phyloP scores from a whole-genome alignment of 2,797 vertebrate species.

The Leuciscus waleckii region DNA sequence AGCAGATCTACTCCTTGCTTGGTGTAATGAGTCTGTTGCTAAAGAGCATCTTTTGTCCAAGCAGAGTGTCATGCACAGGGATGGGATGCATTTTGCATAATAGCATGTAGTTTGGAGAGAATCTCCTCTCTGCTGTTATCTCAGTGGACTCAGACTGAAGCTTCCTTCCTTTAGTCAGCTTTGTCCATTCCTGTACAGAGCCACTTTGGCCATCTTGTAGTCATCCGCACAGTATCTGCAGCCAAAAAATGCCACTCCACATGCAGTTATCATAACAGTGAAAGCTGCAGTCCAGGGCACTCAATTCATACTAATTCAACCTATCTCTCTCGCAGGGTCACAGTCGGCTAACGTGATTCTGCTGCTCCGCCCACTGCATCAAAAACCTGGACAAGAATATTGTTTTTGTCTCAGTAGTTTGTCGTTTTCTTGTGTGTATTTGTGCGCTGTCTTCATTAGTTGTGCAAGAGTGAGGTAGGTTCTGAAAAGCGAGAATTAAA shows the following conservation, averaged over 20 bases:
- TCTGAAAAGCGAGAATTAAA: slow-evolving; percentile 35
- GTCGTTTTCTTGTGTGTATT: not conserved
- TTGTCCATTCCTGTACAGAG: not conserved
- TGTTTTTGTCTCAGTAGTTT: slow-evolving; percentile 25
- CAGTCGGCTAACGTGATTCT: slow-evolving; percentile 24
- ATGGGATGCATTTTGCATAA: slow-evolving; percentile 17
- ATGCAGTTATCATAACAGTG: not conserved
- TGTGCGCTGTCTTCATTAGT: slow-evolving; percentile 35
- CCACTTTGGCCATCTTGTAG: not conserved
- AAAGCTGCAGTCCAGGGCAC: not conserved
- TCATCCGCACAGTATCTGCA: not conserved
- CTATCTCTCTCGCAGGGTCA: slow-evolving; percentile 18
- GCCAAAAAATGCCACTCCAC: not conserved
- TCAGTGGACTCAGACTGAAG: not conserved
- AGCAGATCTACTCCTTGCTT: not conserved
- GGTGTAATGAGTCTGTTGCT: not conserved
- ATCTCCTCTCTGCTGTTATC: slow-evolving; percentile 18
- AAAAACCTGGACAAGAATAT: slow-evolving; percentile 24
- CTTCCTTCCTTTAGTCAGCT: not conserved
- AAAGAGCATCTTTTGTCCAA: not conserved
- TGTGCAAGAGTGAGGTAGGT: slow-evolving; percentile 11
- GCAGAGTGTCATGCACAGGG: not conserved
- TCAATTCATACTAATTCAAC: slow-evolving; percentile 2
- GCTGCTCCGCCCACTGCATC: slow-evolving; percentile 14
- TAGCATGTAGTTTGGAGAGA: slow-evolving; percentile 5